Evolutionary conservation across 2,113 vertebrate genomes (phyloP), one percentile per base, ranked within the genome.

Genomic region (Suricata suricatta): DNA sequence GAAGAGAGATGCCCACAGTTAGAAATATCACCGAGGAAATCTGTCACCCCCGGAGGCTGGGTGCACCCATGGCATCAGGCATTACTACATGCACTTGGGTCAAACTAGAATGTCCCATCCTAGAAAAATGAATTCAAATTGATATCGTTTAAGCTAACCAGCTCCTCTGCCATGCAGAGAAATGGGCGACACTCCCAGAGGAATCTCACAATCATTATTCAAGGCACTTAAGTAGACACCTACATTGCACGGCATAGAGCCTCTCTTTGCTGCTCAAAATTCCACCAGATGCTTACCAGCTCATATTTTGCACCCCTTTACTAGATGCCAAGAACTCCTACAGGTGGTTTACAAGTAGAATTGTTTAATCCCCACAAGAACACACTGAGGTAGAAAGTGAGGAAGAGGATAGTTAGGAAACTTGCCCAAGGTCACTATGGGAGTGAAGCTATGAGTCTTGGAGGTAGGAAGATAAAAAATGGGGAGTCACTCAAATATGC

Each of bases 11-110:
- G 25, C 31, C 35, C 50, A 92, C 29, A 96, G 76, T 25, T 1
- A 57, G 81, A 92, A 93, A 33, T 6, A 50, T 68, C n/a, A 85
- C 35, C 38, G 80, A 96, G 38, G 23, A 95, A 96, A 76, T 76
- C 69, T 54, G 38, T 81, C 33, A 52, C n/a, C 63, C 52, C 31
- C 35, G 47, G 52, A 41, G 13, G 57, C 7, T 74, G 23, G 25
- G 76, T 33, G 23, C 31, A 90, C 41, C 35, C 52, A 88, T 72
- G 60, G 79, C 79, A 41, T 93, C 35, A 64, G 71, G 3, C 15
- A 0, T 88, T 60, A 66, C 41, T 11, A 88, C 71, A 16, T 16
- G 5, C 21, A 21, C 29, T 47, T 17, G 5, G 11, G 6, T 41
- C 47, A 96, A 92, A 77, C 68, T 3, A 90, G 74, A 17, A 38